Evolutionary conservation across 1,140 invertebrate genomes (phyloP), one percentile per base, ranked within the genome.

Genomic region (Drosophila gunungcola): DNA sequence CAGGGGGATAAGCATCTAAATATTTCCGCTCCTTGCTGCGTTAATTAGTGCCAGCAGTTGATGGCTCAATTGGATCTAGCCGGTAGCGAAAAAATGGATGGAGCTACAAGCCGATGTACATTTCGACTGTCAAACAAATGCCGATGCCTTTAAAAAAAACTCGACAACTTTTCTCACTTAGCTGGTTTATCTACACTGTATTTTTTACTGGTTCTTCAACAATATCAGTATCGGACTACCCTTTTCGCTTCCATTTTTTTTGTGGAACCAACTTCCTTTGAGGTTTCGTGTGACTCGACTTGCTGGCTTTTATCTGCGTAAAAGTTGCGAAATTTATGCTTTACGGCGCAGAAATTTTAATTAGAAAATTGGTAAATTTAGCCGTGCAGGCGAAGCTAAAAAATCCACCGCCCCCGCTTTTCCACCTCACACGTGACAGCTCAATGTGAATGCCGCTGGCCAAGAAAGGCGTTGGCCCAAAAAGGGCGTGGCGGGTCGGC

Each of bases 341-440:
- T 89, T 90, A 84, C 80, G 62, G 85, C 77, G 84, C 85, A 89
- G 85, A 89, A 89, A 89, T 90, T 89, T 90, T 89, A 89, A 89
- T 89, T 89, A 89, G 84, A 90, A 89, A 89, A 89, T 89, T 89
- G 84, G 80, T 80, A 89, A 89, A 89, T 80, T 89, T 83, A 79
- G 58, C 67, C 65, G 52, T 49, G 55, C 55, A 32, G 34, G 49
- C 53, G 45, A 73, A 57, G 62, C 48, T 41, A 53, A 4, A 54
- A 78, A 57, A 38, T 42, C 72, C 36, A 45, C 12, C 45, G 41
- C 29, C 16, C 55, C 45, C 64, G 36, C 42, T 73, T 72, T 72
- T 53, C 52, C 41, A 65, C 45, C 72, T 53, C 63, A 88, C 84
- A 86, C 83, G 83, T 89, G 83, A 86, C 83, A 83, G 84, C 83